Evolutionary conservation across 2,113 vertebrate species (phyloP).

Genomic region (Lichenostomus cassidix): DNA sequence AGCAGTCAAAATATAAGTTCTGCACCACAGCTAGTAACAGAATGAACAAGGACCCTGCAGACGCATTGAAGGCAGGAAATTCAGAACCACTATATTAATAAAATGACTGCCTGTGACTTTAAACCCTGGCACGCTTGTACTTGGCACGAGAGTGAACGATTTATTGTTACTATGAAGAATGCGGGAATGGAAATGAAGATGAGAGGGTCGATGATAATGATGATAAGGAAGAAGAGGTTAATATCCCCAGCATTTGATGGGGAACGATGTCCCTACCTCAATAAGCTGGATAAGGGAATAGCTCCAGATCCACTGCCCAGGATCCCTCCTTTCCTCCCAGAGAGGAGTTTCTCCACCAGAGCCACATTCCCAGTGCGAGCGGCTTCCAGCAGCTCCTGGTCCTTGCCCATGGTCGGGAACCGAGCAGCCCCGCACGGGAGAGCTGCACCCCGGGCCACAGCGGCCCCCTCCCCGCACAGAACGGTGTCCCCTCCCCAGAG

Average conservation of each 20-base stretch:
- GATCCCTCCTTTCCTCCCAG: slow-evolving; percentile 93
- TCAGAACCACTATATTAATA: slow-evolving; percentile 44
- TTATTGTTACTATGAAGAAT: slow-evolving; percentile 59
- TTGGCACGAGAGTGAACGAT: slow-evolving; percentile 31
- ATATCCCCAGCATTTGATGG: slow-evolving; percentile 27
- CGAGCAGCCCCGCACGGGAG: neutral
- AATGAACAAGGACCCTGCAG: slow-evolving; percentile 59
- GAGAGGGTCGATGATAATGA: neutral
- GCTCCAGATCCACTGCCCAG: slow-evolving; percentile 91
- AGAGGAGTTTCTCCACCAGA: slow-evolving; percentile 96
- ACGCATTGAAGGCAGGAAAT: slow-evolving; percentile 65
- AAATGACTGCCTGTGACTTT: slow-evolving; percentile 60
- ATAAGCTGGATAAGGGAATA: slow-evolving; percentile 90
- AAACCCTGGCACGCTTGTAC: slow-evolving; percentile 41
- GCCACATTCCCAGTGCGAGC: slow-evolving; percentile 95
- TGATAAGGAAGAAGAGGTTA: slow-evolving; percentile 3
- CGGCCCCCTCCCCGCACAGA: neutral
- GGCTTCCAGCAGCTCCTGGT: slow-evolving; percentile 97
- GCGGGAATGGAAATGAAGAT: slow-evolving; percentile 25
- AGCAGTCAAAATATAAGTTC: slow-evolving; percentile 60
- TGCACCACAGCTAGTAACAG: slow-evolving; percentile 52
- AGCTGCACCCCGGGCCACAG: neutral
- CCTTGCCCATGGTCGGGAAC: slow-evolving; percentile 89
- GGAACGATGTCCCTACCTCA: slow-evolving; percentile 84
- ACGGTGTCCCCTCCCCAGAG: neutral